Base-by-base conservation (phyloP, 2,113 vertebrate genomes). In the Sinocyclocheilus grahami region DNA sequence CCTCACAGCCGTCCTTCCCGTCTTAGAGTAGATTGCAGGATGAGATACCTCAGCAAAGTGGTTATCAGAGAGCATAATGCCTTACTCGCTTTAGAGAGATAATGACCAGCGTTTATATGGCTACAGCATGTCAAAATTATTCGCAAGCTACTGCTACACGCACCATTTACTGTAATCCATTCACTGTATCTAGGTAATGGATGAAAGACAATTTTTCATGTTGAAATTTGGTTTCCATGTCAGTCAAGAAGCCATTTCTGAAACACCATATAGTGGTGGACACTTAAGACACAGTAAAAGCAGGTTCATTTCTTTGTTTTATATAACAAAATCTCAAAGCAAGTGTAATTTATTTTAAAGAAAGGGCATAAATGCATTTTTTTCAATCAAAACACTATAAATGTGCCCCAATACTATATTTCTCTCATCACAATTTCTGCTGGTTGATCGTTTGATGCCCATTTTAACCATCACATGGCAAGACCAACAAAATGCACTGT, bases 31-130 rank as follows among this genome's bases (percentile, higher is more conserved):
- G 30, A 88, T 79, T 76, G 39, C 53, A 65, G 42, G 42, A 76
- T 77, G 69, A 46, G 76, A 78, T 86, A 72, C 55, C 74, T 53
- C 51, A 86, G 69, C 65, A 81, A 75, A 81, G 86, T 83, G 72
- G 82, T 84, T 79, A 37, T 82, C 67, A 74, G 13, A 86, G 78
- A 83, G 62, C 1, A 69, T 11, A 2, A 46, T 13, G 33, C 48
- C 60, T 16, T 80, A 82, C 86, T 89, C 55, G 65, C 85, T 63
- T 65, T 11, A 37, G 62, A 48, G 37, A 85, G 53, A 83, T 76
- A 84, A 88, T 90, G 78, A 83, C 63, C 63, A 13, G 5, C 67
- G 12, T 84, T 91, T 88, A 72, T 82, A 82, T 42, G 22, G 67
- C n/a, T 71, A 84, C 39, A 87, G 78, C 3, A 39, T 79, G 7